Base-by-base conservation (phyloP, 2,888 invertebrate species). In the Crematogaster levior region DNA sequence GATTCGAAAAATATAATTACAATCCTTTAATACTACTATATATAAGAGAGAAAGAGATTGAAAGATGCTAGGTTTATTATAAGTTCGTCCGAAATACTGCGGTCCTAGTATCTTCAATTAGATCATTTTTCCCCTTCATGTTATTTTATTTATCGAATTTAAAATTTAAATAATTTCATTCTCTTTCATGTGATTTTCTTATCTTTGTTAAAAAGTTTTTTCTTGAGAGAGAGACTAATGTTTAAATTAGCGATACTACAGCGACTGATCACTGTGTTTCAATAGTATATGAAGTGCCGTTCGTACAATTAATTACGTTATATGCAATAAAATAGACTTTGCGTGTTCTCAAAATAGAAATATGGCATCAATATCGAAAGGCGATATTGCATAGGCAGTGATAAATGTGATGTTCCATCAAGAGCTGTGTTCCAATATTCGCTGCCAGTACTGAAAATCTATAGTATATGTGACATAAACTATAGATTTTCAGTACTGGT, bases 361-460 rank as follows among this genome's bases (percentile, higher is more conserved):
- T 61, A 63, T 83, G 65, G 68, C n/a, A n/a, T n/a, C n/a, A n/a
- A n/a, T n/a, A n/a, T n/a, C n/a, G n/a, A n/a, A n/a, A 89, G 86
- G 84, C 84, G 89, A 90, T 89, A 87, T 88, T 87, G 83, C 86
- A 87, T 85, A 92, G 92, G 92, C 92, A 93, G 93, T 93, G 92
- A 90, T 90, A 87, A 56, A 70, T 6, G 85, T 90, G 84, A 90
- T 86, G 83, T 87, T 81, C 83, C 61, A 61, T 85, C 66, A 87
- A 90, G 88, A n/a, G n/a, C n/a, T n/a, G n/a, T n/a, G n/a, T n/a
- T n/a, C n/a, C n/a, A n/a, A n/a, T n/a, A n/a, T n/a, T n/a, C n/a
- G n/a, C n/a, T n/a, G n/a, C n/a, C n/a, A n/a, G n/a, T n/a, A n/a
- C n/a, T n/a, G n/a, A n/a, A n/a, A n/a, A n/a, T n/a, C n/a, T n/a